Percentiles rank a stretch among this genome's conserved stretches.
Conservation (phyloP, 1,140 invertebrate species). For the Drosophila arawakana region DNA sequence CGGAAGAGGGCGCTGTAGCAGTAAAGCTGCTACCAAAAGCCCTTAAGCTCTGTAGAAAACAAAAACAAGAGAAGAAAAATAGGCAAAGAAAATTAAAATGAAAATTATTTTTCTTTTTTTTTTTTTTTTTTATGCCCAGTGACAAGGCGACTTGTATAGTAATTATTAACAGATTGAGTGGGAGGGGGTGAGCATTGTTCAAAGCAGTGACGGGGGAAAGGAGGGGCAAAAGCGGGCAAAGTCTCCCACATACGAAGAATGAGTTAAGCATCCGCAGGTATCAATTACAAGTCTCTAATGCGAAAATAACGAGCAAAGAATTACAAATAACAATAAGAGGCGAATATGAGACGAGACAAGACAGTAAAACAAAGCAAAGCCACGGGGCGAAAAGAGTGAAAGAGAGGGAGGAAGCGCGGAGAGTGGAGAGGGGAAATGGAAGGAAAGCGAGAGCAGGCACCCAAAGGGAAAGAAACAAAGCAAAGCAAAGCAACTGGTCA, state of each 20-base stretch:
- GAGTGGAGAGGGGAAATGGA: neutral
- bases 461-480: too few relatives aligned
- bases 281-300: slow-evolving; percentile 79
- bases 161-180: slow-evolving; percentile 57
- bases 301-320: slow-evolving; percentile 78
- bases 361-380: slow-evolving; percentile 29
- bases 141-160: slow-evolving; percentile 64
- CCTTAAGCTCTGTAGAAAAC: slow-evolving; percentile 4
- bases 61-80: slow-evolving; percentile 40
- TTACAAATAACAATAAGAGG: slow-evolving; percentile 48
- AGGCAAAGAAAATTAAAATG: slow-evolving; percentile 62
- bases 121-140: slow-evolving; percentile 46
- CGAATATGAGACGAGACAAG: slow-evolving; percentile 33
- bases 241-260: slow-evolving; percentile 51
- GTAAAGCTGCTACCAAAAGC: slow-evolving; percentile 12
- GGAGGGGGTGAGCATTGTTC: slow-evolving; percentile 52
- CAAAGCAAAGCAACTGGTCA: too few relatives aligned
- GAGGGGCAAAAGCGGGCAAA: neutral
- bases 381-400: neutral
- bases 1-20: neutral
- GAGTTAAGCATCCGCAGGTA: slow-evolving; percentile 56
- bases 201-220: neutral
- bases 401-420: neutral
- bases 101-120: slow-evolving; percentile 60
- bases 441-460: neutral